A percentile compares a stretch with the other conserved stretches of the same genome.
phyloP scores from a whole-genome alignment of 2,888 invertebrate species.

The Hypselothyrea guttata region DNA sequence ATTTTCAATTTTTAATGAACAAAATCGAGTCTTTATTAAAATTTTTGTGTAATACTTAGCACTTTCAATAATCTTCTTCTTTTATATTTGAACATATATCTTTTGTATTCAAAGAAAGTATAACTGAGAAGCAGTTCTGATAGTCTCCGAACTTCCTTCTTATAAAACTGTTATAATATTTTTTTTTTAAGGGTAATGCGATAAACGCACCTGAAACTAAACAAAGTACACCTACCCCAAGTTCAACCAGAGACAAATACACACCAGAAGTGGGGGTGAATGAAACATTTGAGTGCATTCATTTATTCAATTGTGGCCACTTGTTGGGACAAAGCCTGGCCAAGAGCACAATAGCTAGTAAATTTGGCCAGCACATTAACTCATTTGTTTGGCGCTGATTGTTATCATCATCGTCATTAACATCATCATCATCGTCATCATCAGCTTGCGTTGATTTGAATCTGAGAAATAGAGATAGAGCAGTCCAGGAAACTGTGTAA shows the following conservation, averaged over 20 bases:
- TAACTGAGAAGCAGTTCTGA: too few relatives aligned
- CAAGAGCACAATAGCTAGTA: constrained; percentile 55
- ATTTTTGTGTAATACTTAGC: too few relatives aligned
- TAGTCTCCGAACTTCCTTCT: too few relatives aligned
- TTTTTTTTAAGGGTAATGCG: too few relatives aligned
- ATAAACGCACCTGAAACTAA: constrained; percentile 19
- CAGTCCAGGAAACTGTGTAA: constrained; percentile 16
- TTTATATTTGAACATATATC: too few relatives aligned
- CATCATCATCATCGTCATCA: constrained; percentile 18
- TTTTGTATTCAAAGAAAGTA: too few relatives aligned
- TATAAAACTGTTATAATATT: too few relatives aligned
- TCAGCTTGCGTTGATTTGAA: constrained; percentile 57
- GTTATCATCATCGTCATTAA: constrained; percentile 56
- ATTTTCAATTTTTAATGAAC: too few relatives aligned
- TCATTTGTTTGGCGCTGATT: constrained; percentile 73
- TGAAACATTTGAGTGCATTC: constrained; percentile 53
- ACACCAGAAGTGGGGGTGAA: constrained; percentile 1
- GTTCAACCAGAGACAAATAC: constrained; percentile 1
- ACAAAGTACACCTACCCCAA: neutral
- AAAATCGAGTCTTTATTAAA: too few relatives aligned
- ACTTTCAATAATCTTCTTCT: too few relatives aligned
- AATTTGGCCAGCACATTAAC: constrained; percentile 69
- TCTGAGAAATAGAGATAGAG: constrained; percentile 34
- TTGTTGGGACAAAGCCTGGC: constrained; percentile 65
- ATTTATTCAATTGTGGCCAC: constrained; percentile 75